Evolutionary conservation across 2,113 vertebrate species (phyloP).

Genomic region (Calyptomena viridis): DNA sequence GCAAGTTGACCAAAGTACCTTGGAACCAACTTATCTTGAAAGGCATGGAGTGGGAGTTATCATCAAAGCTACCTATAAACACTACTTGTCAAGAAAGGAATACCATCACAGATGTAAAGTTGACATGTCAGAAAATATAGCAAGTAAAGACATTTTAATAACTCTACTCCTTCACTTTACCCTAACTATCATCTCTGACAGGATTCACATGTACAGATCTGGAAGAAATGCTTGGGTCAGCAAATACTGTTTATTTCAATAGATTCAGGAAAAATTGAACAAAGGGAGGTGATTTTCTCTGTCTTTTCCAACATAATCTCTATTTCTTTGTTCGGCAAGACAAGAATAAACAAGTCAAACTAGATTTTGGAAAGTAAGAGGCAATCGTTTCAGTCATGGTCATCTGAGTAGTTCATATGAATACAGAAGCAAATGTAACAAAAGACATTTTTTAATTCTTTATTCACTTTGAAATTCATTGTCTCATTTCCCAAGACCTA

Average conservation of each 20-base stretch:
- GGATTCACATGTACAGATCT: not conserved
- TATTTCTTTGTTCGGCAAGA: not conserved
- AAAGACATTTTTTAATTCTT: not conserved
- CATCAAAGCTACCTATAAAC: not conserved
- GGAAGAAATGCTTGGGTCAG: not conserved
- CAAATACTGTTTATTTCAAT: not conserved
- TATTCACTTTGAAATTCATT: not conserved
- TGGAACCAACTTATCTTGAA: not conserved
- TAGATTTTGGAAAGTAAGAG: not conserved
- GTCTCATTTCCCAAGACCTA: not conserved
- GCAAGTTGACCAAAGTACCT: not conserved
- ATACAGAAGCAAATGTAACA: not conserved
- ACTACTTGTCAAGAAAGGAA: not conserved
- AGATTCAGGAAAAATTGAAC: not conserved
- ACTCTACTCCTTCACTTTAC: not conserved
- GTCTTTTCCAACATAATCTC: not conserved
- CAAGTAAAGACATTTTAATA: not conserved
- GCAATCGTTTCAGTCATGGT: not conserved
- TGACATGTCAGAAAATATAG: not conserved
- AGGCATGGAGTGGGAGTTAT: not conserved
- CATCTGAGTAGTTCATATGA: not conserved
- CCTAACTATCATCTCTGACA: not conserved
- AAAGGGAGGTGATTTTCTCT: not conserved
- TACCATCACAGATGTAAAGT: not conserved
- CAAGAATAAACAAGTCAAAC: not conserved